Conservation (phyloP, 2,888 invertebrate species). For the Scaeva pyrastri region DNA sequence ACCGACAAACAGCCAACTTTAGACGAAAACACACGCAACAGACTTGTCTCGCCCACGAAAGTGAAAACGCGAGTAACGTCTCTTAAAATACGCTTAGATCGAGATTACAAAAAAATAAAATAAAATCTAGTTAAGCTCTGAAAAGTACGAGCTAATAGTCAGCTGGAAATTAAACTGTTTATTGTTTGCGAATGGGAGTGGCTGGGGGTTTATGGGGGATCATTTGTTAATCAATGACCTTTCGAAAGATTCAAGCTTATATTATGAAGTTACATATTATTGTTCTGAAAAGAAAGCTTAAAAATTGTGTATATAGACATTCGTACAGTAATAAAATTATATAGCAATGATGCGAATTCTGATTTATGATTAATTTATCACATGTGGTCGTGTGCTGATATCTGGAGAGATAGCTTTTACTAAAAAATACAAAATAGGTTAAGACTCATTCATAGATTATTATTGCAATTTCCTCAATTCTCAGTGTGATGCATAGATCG, state of each 20-base stretch:
- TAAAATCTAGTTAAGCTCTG: no score
- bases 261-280: slow-evolving; percentile 17
- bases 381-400: neutral
- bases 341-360: neutral
- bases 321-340: neutral
- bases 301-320: no score
- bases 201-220: neutral
- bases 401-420: neutral
- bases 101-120: neutral
- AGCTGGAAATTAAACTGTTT: neutral
- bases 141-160: neutral
- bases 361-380: slow-evolving; percentile 20
- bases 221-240: slow-evolving; percentile 25
- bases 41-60: slow-evolving; percentile 1
- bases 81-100: neutral
- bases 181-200: neutral
- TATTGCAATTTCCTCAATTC: neutral
- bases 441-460: neutral
- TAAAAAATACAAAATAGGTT: neutral
- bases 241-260: slow-evolving; percentile 11
- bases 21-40: neutral
- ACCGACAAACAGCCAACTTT: neutral
- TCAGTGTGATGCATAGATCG: no score
- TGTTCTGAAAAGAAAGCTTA: slow-evolving; percentile 16
- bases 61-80: neutral